Conservation (phyloP, 2,113 vertebrate species). For the Pandion haliaetus region DNA sequence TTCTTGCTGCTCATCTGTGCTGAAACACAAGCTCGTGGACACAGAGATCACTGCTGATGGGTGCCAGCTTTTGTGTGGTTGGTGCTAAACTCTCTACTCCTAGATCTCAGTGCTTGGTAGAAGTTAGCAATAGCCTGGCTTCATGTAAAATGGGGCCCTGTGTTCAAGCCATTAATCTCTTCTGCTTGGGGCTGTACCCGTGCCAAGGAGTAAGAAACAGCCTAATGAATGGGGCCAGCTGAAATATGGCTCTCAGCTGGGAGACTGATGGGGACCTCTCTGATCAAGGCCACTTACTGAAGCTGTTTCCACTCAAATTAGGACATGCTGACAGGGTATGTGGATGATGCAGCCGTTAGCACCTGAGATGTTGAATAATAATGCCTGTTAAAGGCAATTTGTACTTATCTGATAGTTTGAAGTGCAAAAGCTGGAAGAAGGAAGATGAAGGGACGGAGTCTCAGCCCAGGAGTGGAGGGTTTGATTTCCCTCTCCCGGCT, state of each 20-base stretch:
- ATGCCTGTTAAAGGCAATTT: neutral
- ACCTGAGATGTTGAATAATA: neutral
- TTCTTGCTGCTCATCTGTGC: rapidly evolving
- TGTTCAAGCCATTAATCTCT: neutral
- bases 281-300: neutral
- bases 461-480: neutral
- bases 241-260: neutral
- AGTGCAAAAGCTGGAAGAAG: neutral
- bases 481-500: neutral
- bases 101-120: neutral
- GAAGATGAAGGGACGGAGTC: neutral
- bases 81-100: neutral
- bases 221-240: neutral
- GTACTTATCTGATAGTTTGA: constrained; percentile 19
- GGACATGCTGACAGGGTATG: neutral
- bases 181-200: neutral
- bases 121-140: neutral
- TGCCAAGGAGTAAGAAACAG: neutral
- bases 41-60: rapidly evolving
- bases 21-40: rapidly evolving
- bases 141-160: neutral
- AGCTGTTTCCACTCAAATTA: neutral
- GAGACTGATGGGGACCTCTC: neutral
- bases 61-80: neutral
- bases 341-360: neutral